Evolutionary conservation across 2,888 invertebrate genomes (phyloP).

Genomic region (Eupithecia abbreviata): DNA sequence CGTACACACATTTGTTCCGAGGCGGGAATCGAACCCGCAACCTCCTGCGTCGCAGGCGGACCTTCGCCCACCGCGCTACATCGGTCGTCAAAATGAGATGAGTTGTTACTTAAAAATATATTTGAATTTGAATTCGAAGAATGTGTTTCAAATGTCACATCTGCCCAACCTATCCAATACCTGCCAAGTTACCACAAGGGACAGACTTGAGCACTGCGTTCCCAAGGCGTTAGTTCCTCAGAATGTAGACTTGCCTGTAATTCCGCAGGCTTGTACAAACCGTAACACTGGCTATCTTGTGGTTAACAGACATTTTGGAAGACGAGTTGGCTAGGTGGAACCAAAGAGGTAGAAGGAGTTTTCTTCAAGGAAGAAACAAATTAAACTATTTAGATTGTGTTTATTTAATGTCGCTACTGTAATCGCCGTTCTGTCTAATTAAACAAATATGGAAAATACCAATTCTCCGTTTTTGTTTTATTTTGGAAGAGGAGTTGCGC

Average conservation of each 20-base stretch:
- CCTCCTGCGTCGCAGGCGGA: too few relatives aligned
- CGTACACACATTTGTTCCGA: too few relatives aligned
- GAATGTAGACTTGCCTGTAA: conserved; percentile 4
- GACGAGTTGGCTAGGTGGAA: neutral
- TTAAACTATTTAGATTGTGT: too few relatives aligned
- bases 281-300: neutral
- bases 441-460: too few relatives aligned
- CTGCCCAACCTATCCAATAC: neutral
- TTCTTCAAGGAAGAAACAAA: too few relatives aligned
- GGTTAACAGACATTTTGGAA: neutral
- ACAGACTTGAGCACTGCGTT: neutral
- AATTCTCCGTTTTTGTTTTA: neutral
- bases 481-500: neutral
- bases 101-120: too few relatives aligned
- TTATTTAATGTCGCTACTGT: too few relatives aligned
- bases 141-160: neutral
- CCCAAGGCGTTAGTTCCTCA: conserved; percentile 4
- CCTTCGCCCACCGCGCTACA: too few relatives aligned
- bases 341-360: too few relatives aligned
- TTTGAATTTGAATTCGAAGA: neutral
- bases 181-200: neutral
- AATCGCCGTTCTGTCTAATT: too few relatives aligned
- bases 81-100: too few relatives aligned
- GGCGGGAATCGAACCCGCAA: too few relatives aligned
- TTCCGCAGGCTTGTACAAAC: neutral